Base-by-base conservation (phyloP, 2,888 invertebrate species). In the Chironomus tentans region DNA sequence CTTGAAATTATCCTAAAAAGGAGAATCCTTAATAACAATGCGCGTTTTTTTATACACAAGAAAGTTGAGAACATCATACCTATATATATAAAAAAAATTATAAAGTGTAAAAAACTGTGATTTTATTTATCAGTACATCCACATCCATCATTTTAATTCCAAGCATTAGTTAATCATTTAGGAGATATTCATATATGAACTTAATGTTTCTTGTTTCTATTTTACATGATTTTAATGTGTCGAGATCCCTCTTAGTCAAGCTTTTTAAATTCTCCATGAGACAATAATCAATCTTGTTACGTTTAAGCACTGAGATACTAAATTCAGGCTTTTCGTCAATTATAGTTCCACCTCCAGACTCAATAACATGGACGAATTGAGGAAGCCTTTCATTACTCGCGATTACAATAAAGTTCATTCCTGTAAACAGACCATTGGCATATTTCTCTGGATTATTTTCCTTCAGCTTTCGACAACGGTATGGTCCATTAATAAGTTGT, bases 1-100 rank as follows among this genome's bases (percentile, higher is more conserved):
- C 78, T 87, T 95, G 61, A 86, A 87, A 77, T 18, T 76, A 15
- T 70, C 70, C 15, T 70, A 65, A 76, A 76, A 56, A 7, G 4
- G 7, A 15, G 7, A 7, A n/a, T 15, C 56, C 7, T 18, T 56
- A 15, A 62, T 21, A 62, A 61, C 15, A 21, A 10, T 70, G 22
- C 24, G 5, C 24, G 21, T 22, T 18, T 56, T 50, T 56, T 56
- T 56, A 56, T 56, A 56, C 56, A 38, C 2, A 38, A 7, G 10
- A 38, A 38, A 38, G 38, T 38, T 10, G 10, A 38, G 10, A 38
- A 38, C 38, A 38, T 38, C 38, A 38, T 7, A n/a, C n/a, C n/a
- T n/a, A n/a, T n/a, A n/a, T n/a, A 38, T 38, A 15, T n/a, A 56
- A 56, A 4, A 18, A 56, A 6, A 56, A 56, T n/a, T n/a, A n/a